Evolutionary conservation across 2,797 vertebrate genomes (phyloP).

Genomic region (Periophthalmus magnuspinnatus): DNA sequence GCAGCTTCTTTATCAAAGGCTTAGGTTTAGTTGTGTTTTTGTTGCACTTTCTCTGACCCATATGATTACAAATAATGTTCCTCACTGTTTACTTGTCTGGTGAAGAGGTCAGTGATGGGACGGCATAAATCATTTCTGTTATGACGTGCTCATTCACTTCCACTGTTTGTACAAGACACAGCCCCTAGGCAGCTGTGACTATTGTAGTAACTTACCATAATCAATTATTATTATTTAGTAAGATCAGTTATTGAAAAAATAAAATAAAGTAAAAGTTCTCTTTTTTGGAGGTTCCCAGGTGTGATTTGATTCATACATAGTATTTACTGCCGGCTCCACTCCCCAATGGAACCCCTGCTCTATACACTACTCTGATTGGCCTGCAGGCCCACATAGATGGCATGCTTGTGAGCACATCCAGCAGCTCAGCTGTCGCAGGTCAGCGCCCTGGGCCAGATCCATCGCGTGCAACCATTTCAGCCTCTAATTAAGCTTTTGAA

Average conservation of each 20-base stretch:
- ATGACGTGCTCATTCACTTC: constrained; percentile 33
- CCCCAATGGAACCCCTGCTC: background rate
- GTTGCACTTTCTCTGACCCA: constrained; percentile 33
- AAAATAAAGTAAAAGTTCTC: background rate
- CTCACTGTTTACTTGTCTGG: constrained; percentile 45
- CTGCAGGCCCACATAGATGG: constrained; percentile 49
- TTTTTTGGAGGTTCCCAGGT: constrained; percentile 35
- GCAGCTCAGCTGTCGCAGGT: constrained; percentile 54
- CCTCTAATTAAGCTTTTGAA: constrained; percentile 76
- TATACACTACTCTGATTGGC: constrained; percentile 30
- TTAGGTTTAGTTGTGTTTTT: background rate
- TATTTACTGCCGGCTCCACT: constrained; percentile 3
- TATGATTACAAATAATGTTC: constrained; percentile 39
- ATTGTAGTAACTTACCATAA: background rate
- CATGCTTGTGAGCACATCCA: constrained; percentile 42
- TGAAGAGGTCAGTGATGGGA: constrained; percentile 44
- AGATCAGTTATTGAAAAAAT: background rate
- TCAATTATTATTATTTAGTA: background rate
- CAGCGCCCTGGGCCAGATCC: constrained; percentile 63
- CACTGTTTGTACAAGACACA: constrained; percentile 34
- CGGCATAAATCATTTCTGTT: constrained; percentile 30
- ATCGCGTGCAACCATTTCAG: constrained; percentile 69
- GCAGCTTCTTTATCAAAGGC: background rate
- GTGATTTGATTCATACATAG: constrained; percentile 28
- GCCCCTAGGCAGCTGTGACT: too few species aligned